Base-by-base conservation (phyloP, 1,140 invertebrate species). In the Helicorthomorpha holstii region DNA sequence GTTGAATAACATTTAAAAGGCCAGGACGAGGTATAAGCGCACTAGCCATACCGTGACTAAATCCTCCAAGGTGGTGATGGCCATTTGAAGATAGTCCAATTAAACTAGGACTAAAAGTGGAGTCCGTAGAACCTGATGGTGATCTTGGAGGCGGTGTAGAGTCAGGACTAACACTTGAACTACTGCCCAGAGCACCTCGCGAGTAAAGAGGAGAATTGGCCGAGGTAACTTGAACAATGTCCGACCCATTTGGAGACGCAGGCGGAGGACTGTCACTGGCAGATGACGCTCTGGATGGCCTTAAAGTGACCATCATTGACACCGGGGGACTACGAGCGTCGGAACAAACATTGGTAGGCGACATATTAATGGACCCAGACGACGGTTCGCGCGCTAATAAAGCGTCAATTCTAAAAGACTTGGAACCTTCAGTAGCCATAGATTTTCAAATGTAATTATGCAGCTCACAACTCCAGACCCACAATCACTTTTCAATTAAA, bases 341-440 rank as follows among this genome's bases (percentile, higher is more conserved):
- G n/a, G n/a, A n/a, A n/a, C n/a, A n/a, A 16, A 34, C 29, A 34
- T 16, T 34, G 29, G 29, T 34, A 24, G 48, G 48, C 27, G 48
- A 49, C 14, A 26, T 14, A 27, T 24, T 27, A 16, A n/a, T 24
- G 29, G n/a, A 25, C 12, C 21, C 27, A 7, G 16, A 23, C 1
- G 19, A 25, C 7, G 50, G 34, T 38, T 51, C 50, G 4, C 50
- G 34, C 3, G 50, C 50, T 10, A 51, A 24, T 10, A 51, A 23
- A 24, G 50, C 50, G 2, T 51, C 50, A 27, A 51, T 51, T 22
- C 50, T 43, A 27, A 51, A 51, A n/a, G 50, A 51, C 25, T 51
- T 51, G 10, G 50, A 51, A 10, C 38, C 22, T 7, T 42, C 34
- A 7, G 29, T 34, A 12, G 49, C 27, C 49, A 41, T 38, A n/a